These are phyloP conservation scores for Caenorhabditis briggsae DNA, from an alignment of 1,140 invertebrate genomes.

Conservation along the genomic window DNA sequence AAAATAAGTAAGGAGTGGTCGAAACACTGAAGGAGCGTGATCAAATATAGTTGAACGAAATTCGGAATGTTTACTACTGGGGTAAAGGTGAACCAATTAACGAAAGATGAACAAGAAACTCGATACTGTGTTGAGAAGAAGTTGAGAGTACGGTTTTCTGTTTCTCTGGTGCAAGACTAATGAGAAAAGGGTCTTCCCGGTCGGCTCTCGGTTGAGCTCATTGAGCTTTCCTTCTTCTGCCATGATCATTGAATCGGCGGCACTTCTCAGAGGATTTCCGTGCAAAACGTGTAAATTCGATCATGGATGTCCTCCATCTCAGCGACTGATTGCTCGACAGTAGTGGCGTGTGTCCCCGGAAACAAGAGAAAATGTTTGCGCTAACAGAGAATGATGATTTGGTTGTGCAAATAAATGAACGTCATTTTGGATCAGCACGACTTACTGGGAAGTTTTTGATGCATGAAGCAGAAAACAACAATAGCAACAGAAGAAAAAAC, in stretches of 20 bases:
- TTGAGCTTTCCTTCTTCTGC: conserved; percentile 7
- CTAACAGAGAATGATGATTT: conserved; percentile 2
- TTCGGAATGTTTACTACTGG: conserved; percentile 8
- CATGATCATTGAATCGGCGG: conserved; percentile 4
- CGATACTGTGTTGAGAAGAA: conserved; percentile 26
- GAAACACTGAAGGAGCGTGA: conserved; percentile 16
- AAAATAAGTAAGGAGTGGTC: not conserved
- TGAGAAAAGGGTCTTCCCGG: not conserved
- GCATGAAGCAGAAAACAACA: not conserved
- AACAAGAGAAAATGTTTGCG: conserved; percentile 43
- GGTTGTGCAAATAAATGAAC: conserved; percentile 18
- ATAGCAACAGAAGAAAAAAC: not conserved
- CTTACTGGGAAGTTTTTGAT: not conserved
- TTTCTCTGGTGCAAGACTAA: not conserved
- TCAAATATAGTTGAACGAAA: conserved; percentile 4
- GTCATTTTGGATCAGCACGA: conserved; percentile 40
- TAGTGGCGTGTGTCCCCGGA: conserved; percentile 36
- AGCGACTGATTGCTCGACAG: conserved; percentile 9
- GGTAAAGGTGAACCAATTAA: conserved; percentile 39
- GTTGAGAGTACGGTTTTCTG: conserved; percentile 17
- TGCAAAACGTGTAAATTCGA: conserved; percentile 37
- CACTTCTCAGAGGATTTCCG: not conserved
- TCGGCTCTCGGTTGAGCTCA: not conserved
- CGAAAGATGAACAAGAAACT: conserved; percentile 45
- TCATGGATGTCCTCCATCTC: conserved; percentile 28